A percentile compares a stretch with the other conserved stretches of the same genome.
Conservation (phyloP, 2,888 invertebrate species). For the Phortica magna region DNA sequence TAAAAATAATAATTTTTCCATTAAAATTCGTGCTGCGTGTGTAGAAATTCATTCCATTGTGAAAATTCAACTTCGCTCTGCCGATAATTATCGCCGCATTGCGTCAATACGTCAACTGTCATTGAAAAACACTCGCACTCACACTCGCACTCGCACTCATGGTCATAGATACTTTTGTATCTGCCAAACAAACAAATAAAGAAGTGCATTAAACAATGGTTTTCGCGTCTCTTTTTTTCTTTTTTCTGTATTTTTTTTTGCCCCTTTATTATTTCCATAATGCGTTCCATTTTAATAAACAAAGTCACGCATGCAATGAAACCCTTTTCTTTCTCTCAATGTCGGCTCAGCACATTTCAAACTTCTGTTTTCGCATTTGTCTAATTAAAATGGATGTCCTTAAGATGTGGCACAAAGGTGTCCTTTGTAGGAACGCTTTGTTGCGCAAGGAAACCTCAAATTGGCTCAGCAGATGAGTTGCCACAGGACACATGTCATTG, state of each 20-base stretch:
- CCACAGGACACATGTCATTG: too few relatives aligned
- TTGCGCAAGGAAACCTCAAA: too few relatives aligned
- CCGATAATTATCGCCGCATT: slow-evolving; percentile 25
- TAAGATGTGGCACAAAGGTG: too few relatives aligned
- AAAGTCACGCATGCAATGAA: slow-evolving; percentile 1
- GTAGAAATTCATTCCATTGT: neutral
- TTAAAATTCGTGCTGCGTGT: slow-evolving; percentile 32
- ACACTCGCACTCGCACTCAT: neutral
- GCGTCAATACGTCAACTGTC: slow-evolving; percentile 38
- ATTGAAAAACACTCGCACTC: slow-evolving; percentile 12
- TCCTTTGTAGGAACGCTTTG: too few relatives aligned
- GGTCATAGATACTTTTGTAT: slow-evolving; percentile 15
- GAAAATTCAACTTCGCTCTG: slow-evolving; percentile 5
- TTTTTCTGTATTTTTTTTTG: neutral
- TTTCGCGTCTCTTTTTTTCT: neutral
- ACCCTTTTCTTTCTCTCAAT: slow-evolving; percentile 14
- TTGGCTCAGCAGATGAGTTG: too few relatives aligned
- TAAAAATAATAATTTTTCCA: slow-evolving; percentile 50
- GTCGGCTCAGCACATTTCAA: neutral
- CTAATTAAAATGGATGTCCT: neutral
- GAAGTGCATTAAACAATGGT: neutral
- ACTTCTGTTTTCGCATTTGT: neutral
- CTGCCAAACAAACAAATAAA: neutral
- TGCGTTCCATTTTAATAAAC: neutral
- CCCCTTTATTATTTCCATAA: neutral